Evolutionary conservation across 2,888 invertebrate genomes (phyloP), one percentile per base, ranked within the genome.

Genomic region (Agrochola lota): DNA sequence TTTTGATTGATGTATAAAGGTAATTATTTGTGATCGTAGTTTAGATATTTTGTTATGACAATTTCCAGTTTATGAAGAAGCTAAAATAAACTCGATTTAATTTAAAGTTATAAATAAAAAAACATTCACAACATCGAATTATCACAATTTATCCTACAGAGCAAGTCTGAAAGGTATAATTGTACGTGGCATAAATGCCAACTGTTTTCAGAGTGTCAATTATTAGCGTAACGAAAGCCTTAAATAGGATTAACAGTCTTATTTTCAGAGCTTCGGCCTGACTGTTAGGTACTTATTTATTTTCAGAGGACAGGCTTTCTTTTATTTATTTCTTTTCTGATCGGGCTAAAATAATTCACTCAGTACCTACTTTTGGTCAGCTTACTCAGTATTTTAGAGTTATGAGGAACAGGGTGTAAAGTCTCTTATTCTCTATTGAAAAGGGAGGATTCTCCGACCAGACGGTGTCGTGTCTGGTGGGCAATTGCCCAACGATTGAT

Each of bases 1-100:
- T 64, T 74, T n/a, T 66, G 76, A 78, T 75, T 66, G 64, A 64
- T 66, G 9, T 59, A 2, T 26, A 7, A 60, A 52, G 26, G 23
- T 12, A 74, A 70, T 55, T 17, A 30, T 30, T 55, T 26, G 20
- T 70, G 15, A 20, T 40, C 7, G 6, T 49, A 40, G 17, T 12
- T 23, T 46, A n/a, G n/a, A 49, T 5, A n/a, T 35, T 15, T 69
- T 35, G 55, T 17, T 20, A 43, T n/a, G 77, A 20, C 20, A 20
- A 15, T n/a, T 26, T 26, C n/a, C 35, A 59, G n/a, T 26, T 30
- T 15, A 20, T 43, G n/a, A 30, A 46, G 6, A 74, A 74, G n/a
- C 57, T 46, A 23, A 23, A 23, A 49, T 49, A 23, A 49, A 68
- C 12, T 12, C 7, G 1, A 12, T 20, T n/a, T 43, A 11, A 17